Conservation (phyloP, 2,888 invertebrate genomes). For the Euproctis similis region DNA sequence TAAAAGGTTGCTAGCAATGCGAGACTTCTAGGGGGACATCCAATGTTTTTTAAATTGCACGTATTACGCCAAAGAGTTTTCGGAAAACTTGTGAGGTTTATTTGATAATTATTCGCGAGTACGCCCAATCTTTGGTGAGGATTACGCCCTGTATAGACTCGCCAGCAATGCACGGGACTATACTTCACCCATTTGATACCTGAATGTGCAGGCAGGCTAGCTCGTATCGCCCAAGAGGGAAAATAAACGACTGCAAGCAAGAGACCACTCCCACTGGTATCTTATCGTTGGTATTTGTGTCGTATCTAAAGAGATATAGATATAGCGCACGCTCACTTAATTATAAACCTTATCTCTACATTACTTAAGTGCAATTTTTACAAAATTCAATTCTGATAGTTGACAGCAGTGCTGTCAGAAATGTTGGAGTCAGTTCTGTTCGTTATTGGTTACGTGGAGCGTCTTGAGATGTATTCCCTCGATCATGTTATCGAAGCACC, state of each 20-base stretch:
- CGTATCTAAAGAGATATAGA: constrained; percentile 19
- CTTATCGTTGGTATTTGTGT: constrained; percentile 20
- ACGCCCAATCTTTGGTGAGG: no score
- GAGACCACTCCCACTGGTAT: constrained; percentile 13
- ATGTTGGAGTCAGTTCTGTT: constrained; percentile 3
- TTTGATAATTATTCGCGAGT: no score
- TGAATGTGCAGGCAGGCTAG: no score
- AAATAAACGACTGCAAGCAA: constrained; percentile 8
- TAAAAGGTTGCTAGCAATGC: no score
- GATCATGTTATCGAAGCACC: constrained; percentile 6
- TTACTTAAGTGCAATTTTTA: background rate
- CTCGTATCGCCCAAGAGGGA: background rate
- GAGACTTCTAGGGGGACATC: no score
- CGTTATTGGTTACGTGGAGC: constrained; percentile 3
- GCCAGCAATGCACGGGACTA: no score
- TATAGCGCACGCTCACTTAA: constrained; percentile 11
- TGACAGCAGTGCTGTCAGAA: no score
- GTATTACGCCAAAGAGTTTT: no score
- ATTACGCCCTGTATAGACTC: no score
- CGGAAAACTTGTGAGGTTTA: no score
- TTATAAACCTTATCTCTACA: background rate
- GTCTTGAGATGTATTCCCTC: constrained; percentile 3
- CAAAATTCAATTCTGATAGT: background rate
- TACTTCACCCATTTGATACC: no score
- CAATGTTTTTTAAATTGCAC: no score